Evolutionary conservation across 2,888 invertebrate species (phyloP).

Genomic region (Odiellus spinosus): DNA sequence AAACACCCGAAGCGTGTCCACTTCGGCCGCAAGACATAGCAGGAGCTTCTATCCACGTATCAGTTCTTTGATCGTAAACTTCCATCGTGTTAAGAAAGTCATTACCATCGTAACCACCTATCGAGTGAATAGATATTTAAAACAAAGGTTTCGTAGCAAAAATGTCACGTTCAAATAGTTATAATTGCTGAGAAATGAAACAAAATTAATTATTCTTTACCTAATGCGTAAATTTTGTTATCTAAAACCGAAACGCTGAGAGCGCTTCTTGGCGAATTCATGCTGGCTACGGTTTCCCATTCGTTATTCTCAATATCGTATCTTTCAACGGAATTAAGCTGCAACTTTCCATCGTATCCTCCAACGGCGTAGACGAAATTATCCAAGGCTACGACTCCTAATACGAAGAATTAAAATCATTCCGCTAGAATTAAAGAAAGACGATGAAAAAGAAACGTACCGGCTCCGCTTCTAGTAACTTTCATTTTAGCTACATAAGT

Average conservation of each 20-base stretch:
- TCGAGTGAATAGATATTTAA: conserved; percentile 23
- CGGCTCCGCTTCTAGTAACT: conserved; percentile 65
- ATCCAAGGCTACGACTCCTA: conserved; percentile 60
- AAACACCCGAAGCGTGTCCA: conserved; percentile 80
- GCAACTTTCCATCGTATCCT: conserved; percentile 73
- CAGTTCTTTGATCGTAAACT: conserved; percentile 60
- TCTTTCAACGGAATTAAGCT: conserved; percentile 65
- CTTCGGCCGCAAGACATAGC: conserved; percentile 69
- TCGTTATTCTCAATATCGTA: conserved; percentile 65
- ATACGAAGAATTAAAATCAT: conserved; percentile 5
- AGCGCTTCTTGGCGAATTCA: conserved; percentile 68
- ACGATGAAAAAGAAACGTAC: too few species aligned
- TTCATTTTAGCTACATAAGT: conserved; percentile 60
- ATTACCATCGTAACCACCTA: conserved; percentile 78
- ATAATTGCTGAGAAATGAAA: too few species aligned
- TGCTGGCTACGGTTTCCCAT: conserved; percentile 61
- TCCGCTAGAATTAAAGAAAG: too few species aligned
- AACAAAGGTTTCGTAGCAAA: too few species aligned
- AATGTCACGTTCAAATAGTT: too few species aligned
- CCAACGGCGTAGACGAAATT: conserved; percentile 84
- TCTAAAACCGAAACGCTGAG: conserved; percentile 71
- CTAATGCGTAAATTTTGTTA: conserved; percentile 74
- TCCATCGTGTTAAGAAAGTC: conserved; percentile 72
- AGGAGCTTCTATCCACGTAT: conserved; percentile 59
- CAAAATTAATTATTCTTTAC: too few species aligned